Evolutionary conservation across 2,888 invertebrate genomes (phyloP), one percentile per base, ranked within the genome.

Genomic region (Clanis bilineata): DNA sequence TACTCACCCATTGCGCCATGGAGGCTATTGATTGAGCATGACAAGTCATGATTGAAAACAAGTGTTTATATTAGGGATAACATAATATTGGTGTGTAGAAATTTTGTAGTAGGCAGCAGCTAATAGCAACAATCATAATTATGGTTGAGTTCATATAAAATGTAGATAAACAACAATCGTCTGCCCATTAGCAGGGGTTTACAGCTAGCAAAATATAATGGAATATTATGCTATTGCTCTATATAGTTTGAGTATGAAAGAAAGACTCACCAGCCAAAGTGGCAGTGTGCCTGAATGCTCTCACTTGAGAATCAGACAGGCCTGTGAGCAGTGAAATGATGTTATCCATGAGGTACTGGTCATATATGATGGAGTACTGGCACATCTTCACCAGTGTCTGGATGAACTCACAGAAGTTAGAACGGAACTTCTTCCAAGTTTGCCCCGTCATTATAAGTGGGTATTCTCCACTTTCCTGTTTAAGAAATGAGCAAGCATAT

Each of bases 311-410:
- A 93, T 99, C 99, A 0, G 99, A 98, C 56, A 99, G 93, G 0
- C 98, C 99, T 12, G 99, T 99, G 56, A 99, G 93, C 61, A 99
- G 92, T 0, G 99, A 99, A 74, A 99, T 99, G 9, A 99, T 96
- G 83, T 98, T 98, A 88, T 99, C 99, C 98, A 99, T 99, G 67
- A 99, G 93, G 87, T 98, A 98, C 86, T 99, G 98, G 90, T 99
- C 99, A 75, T 99, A 99, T 79, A 99, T 99, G 68, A 99, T 99
- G 57, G 98, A 98, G 90, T 99, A 98, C 85, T 99, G 99, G 82
- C 99, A 99, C 90, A 99, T 98, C 68, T 97, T 96, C 51, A 99
- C 98, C 62, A 99, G 92, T 0, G 98, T 97, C 88, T 98, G 98
- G 6, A 99, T 97, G 89, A 99, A 99, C 85, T 99, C 99, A 82